Evolutionary conservation across 1,140 invertebrate species (phyloP).

Genomic region (Heliconius hermathena): DNA sequence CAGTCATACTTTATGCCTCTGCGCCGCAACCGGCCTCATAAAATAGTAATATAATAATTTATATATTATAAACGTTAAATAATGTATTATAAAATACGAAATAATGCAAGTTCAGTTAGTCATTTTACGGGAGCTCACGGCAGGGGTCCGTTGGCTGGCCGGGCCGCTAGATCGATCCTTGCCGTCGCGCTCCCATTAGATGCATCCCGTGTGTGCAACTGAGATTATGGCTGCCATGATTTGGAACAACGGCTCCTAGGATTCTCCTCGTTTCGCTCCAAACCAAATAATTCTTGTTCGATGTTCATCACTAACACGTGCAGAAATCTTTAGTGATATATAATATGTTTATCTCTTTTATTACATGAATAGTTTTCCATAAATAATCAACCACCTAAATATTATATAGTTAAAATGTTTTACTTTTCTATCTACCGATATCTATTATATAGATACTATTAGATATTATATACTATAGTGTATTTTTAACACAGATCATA

Average conservation of each 20-base stretch:
- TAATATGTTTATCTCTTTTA: too few species aligned
- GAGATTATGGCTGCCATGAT: conserved; percentile 3
- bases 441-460: too few species aligned
- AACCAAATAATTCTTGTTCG: neutral
- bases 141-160: conserved; percentile 22
- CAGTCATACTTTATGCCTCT: too few species aligned
- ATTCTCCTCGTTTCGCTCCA: neutral
- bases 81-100: conserved; percentile 15
- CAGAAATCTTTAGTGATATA: neutral
- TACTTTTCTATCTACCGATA: too few species aligned
- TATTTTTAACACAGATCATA: too few species aligned
- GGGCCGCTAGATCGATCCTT: conserved; percentile 31
- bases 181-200: conserved; percentile 21
- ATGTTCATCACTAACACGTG: neutral
- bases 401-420: too few species aligned
- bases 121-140: conserved; percentile 18
- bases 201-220: conserved; percentile 24
- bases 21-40: too few species aligned
- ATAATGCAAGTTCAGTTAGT: conserved; percentile 14
- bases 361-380: too few species aligned
- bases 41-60: neutral
- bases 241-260: neutral
- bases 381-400: too few species aligned
- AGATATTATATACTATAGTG: too few species aligned
- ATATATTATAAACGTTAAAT: neutral